Percentiles rank a stretch among this genome's conserved stretches.
Conservation (phyloP, 2,113 vertebrate genomes). For the Cyanoderma ruficeps region DNA sequence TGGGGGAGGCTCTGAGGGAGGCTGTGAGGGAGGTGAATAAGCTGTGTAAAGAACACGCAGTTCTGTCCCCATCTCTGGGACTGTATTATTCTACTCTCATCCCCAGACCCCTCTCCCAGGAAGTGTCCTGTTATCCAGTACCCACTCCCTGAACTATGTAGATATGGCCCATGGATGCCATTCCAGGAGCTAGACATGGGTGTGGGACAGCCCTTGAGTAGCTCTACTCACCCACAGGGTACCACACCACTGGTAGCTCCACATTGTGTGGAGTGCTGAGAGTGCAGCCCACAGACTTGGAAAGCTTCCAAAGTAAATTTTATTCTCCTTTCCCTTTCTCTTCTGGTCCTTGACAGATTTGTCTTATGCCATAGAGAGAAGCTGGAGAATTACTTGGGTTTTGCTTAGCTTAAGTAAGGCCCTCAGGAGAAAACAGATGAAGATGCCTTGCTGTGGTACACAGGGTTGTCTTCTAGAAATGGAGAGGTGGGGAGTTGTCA, state of each 20-base stretch:
- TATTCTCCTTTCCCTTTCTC: neutral
- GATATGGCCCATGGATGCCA: accelerated
- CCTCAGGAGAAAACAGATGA: neutral
- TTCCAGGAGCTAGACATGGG: neutral
- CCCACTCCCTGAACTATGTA: accelerated
- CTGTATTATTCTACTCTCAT: neutral
- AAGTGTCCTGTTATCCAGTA: neutral
- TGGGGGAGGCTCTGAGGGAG: neutral
- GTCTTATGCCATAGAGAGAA: neutral
- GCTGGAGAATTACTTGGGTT: neutral
- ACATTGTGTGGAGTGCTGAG: accelerated
- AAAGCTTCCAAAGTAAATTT: neutral
- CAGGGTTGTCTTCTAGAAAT: neutral
- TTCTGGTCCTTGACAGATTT: neutral
- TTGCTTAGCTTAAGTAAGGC: neutral
- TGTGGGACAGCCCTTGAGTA: neutral
- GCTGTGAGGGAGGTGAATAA: neutral
- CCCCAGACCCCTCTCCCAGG: neutral
- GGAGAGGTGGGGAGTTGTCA: neutral
- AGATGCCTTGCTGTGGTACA: neutral
- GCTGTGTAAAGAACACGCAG: neutral
- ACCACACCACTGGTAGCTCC: neutral
- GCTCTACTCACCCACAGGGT: neutral
- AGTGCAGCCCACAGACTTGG: neutral
- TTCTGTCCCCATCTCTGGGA: neutral